Conservation (phyloP, 1,140 invertebrate genomes). For the Zaprionus vittiger region DNA sequence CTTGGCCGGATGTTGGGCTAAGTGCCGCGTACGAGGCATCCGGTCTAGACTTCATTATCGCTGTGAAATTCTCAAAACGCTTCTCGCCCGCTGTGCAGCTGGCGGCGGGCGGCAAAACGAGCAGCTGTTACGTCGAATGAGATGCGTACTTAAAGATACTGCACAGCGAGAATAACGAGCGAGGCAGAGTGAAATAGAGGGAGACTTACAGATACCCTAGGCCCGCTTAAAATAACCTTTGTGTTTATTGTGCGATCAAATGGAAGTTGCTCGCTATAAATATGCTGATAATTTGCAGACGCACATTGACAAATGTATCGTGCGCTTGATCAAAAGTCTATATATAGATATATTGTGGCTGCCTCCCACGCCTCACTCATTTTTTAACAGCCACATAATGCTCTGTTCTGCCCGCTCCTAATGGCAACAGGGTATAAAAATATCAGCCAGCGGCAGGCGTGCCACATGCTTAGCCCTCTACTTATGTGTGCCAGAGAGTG, state of each 20-base stretch:
- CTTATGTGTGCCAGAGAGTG: slow-evolving; percentile 16
- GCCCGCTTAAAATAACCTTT: background rate
- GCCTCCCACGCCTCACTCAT: background rate
- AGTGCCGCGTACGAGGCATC: slow-evolving; percentile 63
- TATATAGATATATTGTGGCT: background rate
- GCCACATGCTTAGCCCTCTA: slow-evolving; percentile 39
- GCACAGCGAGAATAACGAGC: slow-evolving; percentile 34
- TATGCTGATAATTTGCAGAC: slow-evolving; percentile 5
- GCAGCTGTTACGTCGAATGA: slow-evolving; percentile 55
- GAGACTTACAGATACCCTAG: background rate
- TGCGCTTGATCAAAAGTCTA: background rate
- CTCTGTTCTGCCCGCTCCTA: background rate
- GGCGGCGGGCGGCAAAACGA: slow-evolving; percentile 36
- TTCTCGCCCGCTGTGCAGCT: slow-evolving; percentile 41
- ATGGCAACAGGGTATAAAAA: slow-evolving; percentile 20
- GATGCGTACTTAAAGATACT: slow-evolving; percentile 63
- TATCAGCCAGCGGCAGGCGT: slow-evolving; percentile 41
- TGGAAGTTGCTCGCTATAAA: background rate
- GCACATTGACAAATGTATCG: background rate
- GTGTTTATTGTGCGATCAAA: slow-evolving; percentile 8
- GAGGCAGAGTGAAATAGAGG: background rate
- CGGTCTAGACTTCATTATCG: slow-evolving; percentile 78
- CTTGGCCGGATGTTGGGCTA: slow-evolving; percentile 27
- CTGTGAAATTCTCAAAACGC: slow-evolving; percentile 33
- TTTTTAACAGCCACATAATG: background rate